Base-by-base conservation (phyloP, 1,140 invertebrate species). In the Sarcophaga bullata region DNA sequence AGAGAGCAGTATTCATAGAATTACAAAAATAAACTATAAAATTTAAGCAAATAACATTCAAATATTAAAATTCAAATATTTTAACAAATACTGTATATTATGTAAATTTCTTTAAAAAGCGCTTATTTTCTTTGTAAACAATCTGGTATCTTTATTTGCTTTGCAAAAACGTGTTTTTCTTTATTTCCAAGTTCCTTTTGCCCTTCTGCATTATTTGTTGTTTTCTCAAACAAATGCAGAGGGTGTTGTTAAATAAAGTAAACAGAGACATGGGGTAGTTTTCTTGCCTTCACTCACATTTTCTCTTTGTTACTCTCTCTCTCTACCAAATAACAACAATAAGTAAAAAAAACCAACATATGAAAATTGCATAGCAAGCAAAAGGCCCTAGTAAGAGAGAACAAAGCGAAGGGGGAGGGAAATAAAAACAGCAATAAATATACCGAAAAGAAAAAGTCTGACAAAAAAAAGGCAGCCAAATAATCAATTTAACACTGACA, bases 401-500 rank as follows among this genome's bases (percentile, higher is more conserved):
- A 37, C 25, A 37, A 37, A 37, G 17, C n/a, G 19, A 25, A 68
- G 17, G 62, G 8, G 10, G 19, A 25, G 19, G 9, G 19, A 68
- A 9, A 68, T 2, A 68, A 68, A 68, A 68, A 68, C 6, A 62
- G 17, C 58, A 62, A 62, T 10, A 13, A 62, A 6, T 62, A 62
- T 62, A 37, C 25, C 25, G 25, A 37, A 37, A 37, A 37, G 1
- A 37, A 37, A 37, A 37, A 37, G 25, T 37, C 25, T 37, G 25
- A 37, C 25, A 37, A 37, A 37, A 37, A 37, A 37, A 4, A 37
- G 4, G 25, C 25, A 37, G 25, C 25, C 25, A 37, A n/a, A n/a
- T 62, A 62, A 62, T 62, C 58, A 62, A 62, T 62, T 62, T 62
- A n/a, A 68, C 62, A 68, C 6, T 25, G 17, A 68, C 62, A 68